phyloP scores from a whole-genome alignment of 1,140 invertebrate genomes.

The Bacillus rossius region DNA sequence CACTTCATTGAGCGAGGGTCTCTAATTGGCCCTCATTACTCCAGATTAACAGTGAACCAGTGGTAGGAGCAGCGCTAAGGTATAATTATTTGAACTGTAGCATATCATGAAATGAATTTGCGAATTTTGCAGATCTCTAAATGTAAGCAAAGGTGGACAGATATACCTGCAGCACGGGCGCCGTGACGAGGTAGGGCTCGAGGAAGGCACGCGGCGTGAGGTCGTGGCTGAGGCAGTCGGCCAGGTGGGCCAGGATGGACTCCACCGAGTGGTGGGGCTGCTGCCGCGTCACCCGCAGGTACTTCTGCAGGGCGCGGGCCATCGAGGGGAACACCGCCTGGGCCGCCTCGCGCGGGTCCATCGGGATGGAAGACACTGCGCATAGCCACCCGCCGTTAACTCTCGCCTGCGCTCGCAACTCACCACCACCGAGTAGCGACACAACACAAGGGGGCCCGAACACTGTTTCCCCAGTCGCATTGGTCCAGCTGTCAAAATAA shows the following conservation, averaged over 20 bases:
- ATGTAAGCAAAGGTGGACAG: background rate
- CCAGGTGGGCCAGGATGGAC: slow-evolving; percentile 80
- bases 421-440: too few relatives aligned
- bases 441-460: too few relatives aligned
- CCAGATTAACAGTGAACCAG: too few relatives aligned
- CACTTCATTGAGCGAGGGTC: too few relatives aligned
- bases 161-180: slow-evolving; percentile 57
- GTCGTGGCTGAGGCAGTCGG: slow-evolving; percentile 86
- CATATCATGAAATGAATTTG: too few relatives aligned
- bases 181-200: slow-evolving; percentile 76
- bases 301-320: slow-evolving; percentile 93
- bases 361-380: slow-evolving; percentile 55
- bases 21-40: too few relatives aligned
- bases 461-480: too few relatives aligned
- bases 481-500: too few relatives aligned
- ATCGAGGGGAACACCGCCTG: slow-evolving; percentile 96
- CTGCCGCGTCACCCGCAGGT: slow-evolving; percentile 88
- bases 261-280: slow-evolving; percentile 94
- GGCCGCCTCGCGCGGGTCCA: slow-evolving; percentile 93
- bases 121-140: background rate
- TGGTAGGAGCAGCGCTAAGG: too few relatives aligned
- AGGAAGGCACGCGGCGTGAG: slow-evolving; percentile 90
- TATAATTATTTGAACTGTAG: too few relatives aligned
- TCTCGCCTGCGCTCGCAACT: too few relatives aligned
- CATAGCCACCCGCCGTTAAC: too few relatives aligned